Percentiles rank a stretch among this genome's conserved stretches.
These are phyloP conservation scores for Cyclophora punctaria DNA, from an alignment of 2,888 invertebrate genomes.

Conservation along the genomic window DNA sequence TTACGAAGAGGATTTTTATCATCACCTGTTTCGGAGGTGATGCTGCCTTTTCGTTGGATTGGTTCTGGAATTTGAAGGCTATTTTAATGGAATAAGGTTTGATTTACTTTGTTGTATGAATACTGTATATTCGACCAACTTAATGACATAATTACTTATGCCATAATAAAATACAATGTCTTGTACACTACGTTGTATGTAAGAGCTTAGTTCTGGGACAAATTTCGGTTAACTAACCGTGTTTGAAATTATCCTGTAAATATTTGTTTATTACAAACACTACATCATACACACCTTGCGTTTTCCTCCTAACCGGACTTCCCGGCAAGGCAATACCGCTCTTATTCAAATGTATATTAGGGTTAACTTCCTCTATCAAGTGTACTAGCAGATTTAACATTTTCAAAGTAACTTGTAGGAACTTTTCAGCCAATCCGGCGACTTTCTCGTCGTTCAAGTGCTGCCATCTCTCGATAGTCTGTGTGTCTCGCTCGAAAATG, in stretches of 20 bases:
- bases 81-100: not conserved
- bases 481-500: conserved; percentile 57
- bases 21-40: conserved; percentile 38
- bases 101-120: not conserved
- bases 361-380: conserved; percentile 81
- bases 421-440: conserved; percentile 75
- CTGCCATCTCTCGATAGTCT: conserved; percentile 54
- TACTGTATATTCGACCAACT: not conserved
- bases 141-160: not conserved
- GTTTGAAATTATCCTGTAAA: no score
- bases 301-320: conserved; percentile 68
- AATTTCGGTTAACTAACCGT: no score
- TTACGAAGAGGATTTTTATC: conserved; percentile 52
- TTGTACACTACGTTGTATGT: no score
- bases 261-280: no score
- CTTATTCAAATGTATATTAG: conserved; percentile 66
- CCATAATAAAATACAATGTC: no score
- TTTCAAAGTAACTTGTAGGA: conserved; percentile 80
- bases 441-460: conserved; percentile 55
- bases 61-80: conserved; percentile 31
- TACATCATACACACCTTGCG: conserved; percentile 38
- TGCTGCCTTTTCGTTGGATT: conserved; percentile 40
- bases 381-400: conserved; percentile 84
- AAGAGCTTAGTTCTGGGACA: no score
- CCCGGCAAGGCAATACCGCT: conserved; percentile 72